phyloP scores from a whole-genome alignment of 1,140 invertebrate genomes.

The Drosophila watanabei region DNA sequence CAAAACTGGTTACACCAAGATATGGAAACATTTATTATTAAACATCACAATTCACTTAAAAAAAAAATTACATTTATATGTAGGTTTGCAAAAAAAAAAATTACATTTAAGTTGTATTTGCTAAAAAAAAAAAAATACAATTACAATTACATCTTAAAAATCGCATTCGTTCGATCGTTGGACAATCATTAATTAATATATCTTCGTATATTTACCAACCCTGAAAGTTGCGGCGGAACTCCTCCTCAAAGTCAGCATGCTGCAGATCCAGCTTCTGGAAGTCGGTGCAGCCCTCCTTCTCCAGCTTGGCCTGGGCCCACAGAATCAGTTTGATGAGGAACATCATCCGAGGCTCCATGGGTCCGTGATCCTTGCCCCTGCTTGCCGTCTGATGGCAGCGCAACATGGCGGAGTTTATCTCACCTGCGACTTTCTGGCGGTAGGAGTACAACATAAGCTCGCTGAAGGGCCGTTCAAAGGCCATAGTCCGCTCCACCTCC shows the following conservation, averaged over 20 bases:
- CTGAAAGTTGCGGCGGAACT: conserved; percentile 50
- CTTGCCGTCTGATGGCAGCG: conserved; percentile 91
- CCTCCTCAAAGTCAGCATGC: conserved; percentile 53
- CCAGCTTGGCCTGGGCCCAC: conserved; percentile 61
- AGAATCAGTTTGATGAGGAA: conserved; percentile 71
- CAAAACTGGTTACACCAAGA: conserved; percentile 56
- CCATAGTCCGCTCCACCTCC: conserved; percentile 95
- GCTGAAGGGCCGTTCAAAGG: conserved; percentile 98
- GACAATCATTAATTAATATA: conserved; percentile 1
- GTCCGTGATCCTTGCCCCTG: conserved; percentile 22
- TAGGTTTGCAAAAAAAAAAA: conserved; percentile 45
- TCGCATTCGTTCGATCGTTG: conserved; percentile 22
- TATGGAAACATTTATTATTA: conserved; percentile 64
- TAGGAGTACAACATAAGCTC: conserved; percentile 96
- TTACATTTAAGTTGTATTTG: conserved; percentile 39
- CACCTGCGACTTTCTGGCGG: conserved; percentile 54
- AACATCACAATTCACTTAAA: conserved; percentile 56
- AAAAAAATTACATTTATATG: conserved; percentile 47
- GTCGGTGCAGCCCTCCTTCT: conserved; percentile 39
- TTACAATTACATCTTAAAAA: conserved; percentile 21
- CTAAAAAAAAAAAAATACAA: conserved; percentile 56
- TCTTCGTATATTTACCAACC: conserved; percentile 1
- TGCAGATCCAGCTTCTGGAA: conserved; percentile 40
- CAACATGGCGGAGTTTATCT: conserved; percentile 40
- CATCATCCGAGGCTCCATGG: conserved; percentile 58